Evolutionary conservation across 1,140 invertebrate genomes (phyloP).

Genomic region (Paracyclopina nana): DNA sequence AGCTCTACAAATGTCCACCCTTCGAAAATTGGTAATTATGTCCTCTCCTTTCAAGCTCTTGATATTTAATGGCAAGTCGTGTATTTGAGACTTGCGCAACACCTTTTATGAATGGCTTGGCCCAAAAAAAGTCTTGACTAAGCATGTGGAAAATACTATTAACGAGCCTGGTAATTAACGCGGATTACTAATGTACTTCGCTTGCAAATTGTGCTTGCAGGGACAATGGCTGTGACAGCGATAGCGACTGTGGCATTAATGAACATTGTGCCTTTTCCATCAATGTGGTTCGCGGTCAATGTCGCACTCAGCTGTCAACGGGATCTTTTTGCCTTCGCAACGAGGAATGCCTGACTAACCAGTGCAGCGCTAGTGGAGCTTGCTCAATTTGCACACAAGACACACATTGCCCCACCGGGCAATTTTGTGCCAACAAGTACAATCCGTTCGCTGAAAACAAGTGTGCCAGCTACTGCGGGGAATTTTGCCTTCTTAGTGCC

Average conservation of each 20-base stretch:
- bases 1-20: conserved; percentile 12
- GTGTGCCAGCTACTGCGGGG: conserved; percentile 3
- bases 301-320: conserved; percentile 9
- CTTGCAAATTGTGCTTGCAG: neutral
- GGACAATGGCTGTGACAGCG: neutral
- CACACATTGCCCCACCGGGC: neutral
- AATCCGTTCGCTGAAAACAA: conserved; percentile 1
- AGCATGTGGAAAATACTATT: neutral
- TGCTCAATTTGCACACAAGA: conserved; percentile 5
- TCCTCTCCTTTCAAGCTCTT: neutral
- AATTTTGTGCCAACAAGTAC: conserved; percentile 10
- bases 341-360: conserved; percentile 6
- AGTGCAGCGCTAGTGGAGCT: conserved; percentile 5
- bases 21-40: conserved; percentile 5
- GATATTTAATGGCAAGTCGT: neutral
- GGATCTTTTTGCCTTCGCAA: conserved; percentile 10
- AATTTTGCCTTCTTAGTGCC: neutral
- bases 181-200: neutral
- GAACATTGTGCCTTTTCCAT: conserved; percentile 5
- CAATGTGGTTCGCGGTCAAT: conserved; percentile 3
- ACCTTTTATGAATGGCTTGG: neutral
- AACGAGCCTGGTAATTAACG: neutral
- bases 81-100: neutral
- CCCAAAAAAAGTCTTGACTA: neutral
- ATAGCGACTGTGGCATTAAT: conserved; percentile 14